phyloP scores from a whole-genome alignment of 1,140 invertebrate genomes.

The Brachionus plicatilis region DNA sequence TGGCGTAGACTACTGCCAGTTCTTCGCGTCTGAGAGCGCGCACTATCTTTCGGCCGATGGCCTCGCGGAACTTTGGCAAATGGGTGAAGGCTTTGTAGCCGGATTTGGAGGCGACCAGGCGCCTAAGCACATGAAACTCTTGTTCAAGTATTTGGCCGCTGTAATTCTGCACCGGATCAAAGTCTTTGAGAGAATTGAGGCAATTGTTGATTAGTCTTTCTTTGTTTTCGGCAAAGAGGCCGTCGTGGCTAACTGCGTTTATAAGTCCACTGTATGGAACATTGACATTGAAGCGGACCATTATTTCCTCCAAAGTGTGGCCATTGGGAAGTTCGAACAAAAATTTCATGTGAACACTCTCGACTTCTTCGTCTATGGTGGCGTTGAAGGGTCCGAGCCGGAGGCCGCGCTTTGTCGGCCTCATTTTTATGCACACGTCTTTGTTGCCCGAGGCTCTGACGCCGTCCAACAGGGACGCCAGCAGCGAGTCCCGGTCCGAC shows the following conservation, averaged over 20 bases:
- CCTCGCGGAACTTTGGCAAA: conserved; percentile 85
- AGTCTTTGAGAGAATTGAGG: conserved; percentile 68
- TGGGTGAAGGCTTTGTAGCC: conserved; percentile 92
- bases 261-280: conserved; percentile 92
- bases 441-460: conserved; percentile 90
- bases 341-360: conserved; percentile 76
- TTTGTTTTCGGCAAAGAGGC: conserved; percentile 95
- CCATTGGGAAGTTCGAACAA: conserved; percentile 67
- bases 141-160: conserved; percentile 64
- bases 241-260: conserved; percentile 89
- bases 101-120: conserved; percentile 90
- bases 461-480: conserved; percentile 90
- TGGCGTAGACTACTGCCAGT: conserved; percentile 84
- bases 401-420: conserved; percentile 70
- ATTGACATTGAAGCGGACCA: conserved; percentile 91
- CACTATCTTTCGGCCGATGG: conserved; percentile 82
- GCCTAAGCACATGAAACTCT: conserved; percentile 84
- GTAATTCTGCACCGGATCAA: conserved; percentile 64
- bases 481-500: conserved; percentile 79
- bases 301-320: conserved; percentile 65
- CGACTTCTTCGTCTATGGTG: conserved; percentile 87
- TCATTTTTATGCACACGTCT: conserved; percentile 90
- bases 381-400: conserved; percentile 68
- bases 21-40: conserved; percentile 80
- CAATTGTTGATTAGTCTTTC: conserved; percentile 85